Evolutionary conservation across 2,888 invertebrate species (phyloP).

Genomic region (Calephelis perditalis): DNA sequence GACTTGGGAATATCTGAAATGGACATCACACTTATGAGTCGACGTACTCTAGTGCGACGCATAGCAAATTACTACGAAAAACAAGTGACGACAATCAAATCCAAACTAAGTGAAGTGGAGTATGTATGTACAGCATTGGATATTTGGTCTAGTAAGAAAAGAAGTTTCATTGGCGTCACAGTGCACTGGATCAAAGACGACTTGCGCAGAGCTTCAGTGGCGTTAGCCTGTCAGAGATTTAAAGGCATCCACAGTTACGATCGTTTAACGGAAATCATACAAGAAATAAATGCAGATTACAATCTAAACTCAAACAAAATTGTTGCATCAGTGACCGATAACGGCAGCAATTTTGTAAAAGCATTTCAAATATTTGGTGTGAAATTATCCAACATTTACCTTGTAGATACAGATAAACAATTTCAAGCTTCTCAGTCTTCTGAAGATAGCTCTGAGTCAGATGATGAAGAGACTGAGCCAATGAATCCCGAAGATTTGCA

Average conservation of each 20-base stretch:
- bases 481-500: slow-evolving; percentile 15
- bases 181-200: slow-evolving; percentile 28
- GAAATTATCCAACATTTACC: slow-evolving; percentile 19
- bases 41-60: too few relatives aligned
- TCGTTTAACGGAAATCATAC: slow-evolving; percentile 17
- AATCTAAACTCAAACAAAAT: slow-evolving; percentile 21
- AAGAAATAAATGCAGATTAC: slow-evolving; percentile 22
- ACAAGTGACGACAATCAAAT: too few relatives aligned
- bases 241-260: slow-evolving; percentile 26
- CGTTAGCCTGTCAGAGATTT: slow-evolving; percentile 18
- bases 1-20: too few relatives aligned
- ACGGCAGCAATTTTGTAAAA: slow-evolving; percentile 25
- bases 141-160: slow-evolving; percentile 29
- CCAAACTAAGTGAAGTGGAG: slow-evolving; percentile 21
- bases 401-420: slow-evolving; percentile 15
- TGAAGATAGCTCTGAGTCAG: slow-evolving; percentile 19
- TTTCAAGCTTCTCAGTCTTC: slow-evolving; percentile 15
- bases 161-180: slow-evolving; percentile 28
- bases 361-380: slow-evolving; percentile 18
- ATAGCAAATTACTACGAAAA: too few relatives aligned
- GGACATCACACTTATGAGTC: too few relatives aligned
- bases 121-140: slow-evolving; percentile 27
- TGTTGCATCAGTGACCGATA: slow-evolving; percentile 23
- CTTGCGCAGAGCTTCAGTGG: slow-evolving; percentile 25
- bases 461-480: slow-evolving; percentile 19